A percentile compares a stretch with the other conserved stretches of the same genome.
Conservation (phyloP, 2,797 vertebrate genomes). For the Agapornis canus region DNA sequence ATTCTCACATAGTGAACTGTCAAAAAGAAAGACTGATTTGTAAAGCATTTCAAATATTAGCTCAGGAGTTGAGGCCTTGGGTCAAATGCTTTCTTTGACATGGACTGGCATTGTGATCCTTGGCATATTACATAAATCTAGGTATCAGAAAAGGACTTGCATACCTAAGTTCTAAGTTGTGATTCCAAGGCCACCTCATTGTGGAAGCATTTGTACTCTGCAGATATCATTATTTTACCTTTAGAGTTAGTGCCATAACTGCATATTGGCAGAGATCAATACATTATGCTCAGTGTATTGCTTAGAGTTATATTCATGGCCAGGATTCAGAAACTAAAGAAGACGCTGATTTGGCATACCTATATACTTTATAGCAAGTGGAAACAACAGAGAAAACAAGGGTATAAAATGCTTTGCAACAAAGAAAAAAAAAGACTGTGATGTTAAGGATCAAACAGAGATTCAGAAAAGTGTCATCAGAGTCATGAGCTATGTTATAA, state of each 20-base stretch:
- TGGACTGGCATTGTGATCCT: not conserved
- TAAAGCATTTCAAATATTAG: slow-evolving; percentile 7
- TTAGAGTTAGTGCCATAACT: not conserved
- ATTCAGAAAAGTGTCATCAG: not conserved
- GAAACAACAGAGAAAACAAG: not conserved
- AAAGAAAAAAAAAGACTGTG: not conserved
- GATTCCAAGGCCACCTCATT: not conserved
- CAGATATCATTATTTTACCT: not conserved
- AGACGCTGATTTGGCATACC: not conserved
- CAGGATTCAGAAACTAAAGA: not conserved
- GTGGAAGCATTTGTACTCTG: not conserved
- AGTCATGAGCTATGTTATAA: not conserved
- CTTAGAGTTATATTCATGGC: not conserved
- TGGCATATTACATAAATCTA: not conserved
- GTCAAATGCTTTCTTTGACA: slow-evolving; percentile 12
- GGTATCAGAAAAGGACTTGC: slow-evolving; percentile 3
- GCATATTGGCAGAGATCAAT: not conserved
- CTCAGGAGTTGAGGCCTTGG: not conserved
- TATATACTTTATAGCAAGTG: not conserved
- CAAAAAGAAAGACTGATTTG: slow-evolving; percentile 26
- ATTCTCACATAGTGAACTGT: slow-evolving; percentile 24
- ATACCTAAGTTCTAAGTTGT: not conserved
- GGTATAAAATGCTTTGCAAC: not conserved
- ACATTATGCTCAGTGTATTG: not conserved
- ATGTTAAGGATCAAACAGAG: not conserved